These are phyloP conservation scores for Sciurus niger DNA, from an alignment of 2,113 vertebrate genomes.

Conservation along the genomic window DNA sequence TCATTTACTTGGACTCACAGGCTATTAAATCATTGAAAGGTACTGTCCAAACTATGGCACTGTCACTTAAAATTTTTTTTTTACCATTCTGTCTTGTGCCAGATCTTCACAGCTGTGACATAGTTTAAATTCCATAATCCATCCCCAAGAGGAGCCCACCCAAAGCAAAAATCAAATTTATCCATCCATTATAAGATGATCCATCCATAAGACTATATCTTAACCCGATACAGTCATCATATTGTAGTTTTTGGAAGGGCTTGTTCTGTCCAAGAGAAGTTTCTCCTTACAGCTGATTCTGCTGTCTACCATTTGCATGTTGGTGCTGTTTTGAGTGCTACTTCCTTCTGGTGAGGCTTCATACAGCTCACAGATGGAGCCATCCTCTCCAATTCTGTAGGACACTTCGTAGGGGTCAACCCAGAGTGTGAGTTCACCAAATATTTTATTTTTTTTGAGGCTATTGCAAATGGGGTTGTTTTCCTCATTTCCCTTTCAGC, in stretches of 20 bases:
- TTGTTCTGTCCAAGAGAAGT: slow-evolving; percentile 97
- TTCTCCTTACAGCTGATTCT: slow-evolving; percentile 99
- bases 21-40: slow-evolving; percentile 92
- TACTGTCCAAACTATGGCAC: slow-evolving; percentile 93
- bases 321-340: slow-evolving; percentile 88
- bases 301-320: slow-evolving; percentile 96
- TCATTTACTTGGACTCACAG: slow-evolving; percentile 90
- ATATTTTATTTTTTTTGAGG: no score
- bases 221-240: slow-evolving; percentile 99
- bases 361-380: slow-evolving; percentile 99
- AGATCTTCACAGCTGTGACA: slow-evolving; percentile 94
- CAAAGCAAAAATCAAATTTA: slow-evolving; percentile 95
- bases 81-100: slow-evolving; percentile 91
- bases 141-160: slow-evolving; percentile 94
- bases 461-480: no score
- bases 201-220: slow-evolving; percentile 92
- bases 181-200: slow-evolving; percentile 97
- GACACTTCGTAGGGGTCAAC: slow-evolving; percentile 99
- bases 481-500: no score
- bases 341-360: slow-evolving; percentile 94
- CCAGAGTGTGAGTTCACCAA: slow-evolving; percentile 98
- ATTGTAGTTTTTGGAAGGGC: slow-evolving; percentile 98
- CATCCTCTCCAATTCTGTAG: slow-evolving; percentile 99
- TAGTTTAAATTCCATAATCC: slow-evolving; percentile 94
- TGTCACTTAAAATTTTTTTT: slow-evolving; percentile 87